phyloP scores from a whole-genome alignment of 2,888 invertebrate species.

The Ectobius pallidus region DNA sequence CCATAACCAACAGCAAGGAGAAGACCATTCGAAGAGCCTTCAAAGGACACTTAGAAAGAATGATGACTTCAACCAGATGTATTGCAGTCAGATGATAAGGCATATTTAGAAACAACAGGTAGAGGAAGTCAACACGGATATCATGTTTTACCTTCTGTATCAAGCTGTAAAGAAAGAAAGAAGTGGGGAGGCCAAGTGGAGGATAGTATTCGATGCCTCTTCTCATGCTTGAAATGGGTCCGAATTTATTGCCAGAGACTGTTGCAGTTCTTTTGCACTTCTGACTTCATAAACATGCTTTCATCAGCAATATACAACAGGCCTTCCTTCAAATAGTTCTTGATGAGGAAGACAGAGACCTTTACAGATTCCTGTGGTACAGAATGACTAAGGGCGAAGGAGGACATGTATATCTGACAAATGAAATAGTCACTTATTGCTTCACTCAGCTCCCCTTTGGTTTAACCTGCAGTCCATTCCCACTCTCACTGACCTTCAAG shows the following conservation, averaged over 20 bases:
- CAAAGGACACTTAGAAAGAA: background rate
- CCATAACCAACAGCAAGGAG: background rate
- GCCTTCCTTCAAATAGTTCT: background rate
- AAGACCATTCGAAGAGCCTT: background rate
- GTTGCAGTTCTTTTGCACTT: background rate
- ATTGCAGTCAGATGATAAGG: background rate
- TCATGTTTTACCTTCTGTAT: background rate
- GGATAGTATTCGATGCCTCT: constrained; percentile 8
- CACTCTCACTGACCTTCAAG: background rate
- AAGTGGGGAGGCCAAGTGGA: background rate
- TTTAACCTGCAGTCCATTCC: constrained; percentile 2
- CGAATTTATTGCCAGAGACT: constrained; percentile 13
- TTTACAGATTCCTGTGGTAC: constrained; percentile 22
- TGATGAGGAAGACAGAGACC: background rate
- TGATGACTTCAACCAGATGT: background rate
- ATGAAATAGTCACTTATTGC: background rate
- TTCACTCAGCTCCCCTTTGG: constrained; percentile 12
- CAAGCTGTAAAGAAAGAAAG: constrained; percentile 1
- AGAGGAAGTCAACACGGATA: background rate
- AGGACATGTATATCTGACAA: background rate
- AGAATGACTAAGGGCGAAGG: background rate
- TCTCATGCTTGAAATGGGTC: constrained; percentile 20
- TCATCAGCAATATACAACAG: background rate
- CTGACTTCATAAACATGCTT: background rate
- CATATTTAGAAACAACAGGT: background rate